phyloP scores from a whole-genome alignment of 2,113 vertebrate genomes.

The Hippocampus comes region DNA sequence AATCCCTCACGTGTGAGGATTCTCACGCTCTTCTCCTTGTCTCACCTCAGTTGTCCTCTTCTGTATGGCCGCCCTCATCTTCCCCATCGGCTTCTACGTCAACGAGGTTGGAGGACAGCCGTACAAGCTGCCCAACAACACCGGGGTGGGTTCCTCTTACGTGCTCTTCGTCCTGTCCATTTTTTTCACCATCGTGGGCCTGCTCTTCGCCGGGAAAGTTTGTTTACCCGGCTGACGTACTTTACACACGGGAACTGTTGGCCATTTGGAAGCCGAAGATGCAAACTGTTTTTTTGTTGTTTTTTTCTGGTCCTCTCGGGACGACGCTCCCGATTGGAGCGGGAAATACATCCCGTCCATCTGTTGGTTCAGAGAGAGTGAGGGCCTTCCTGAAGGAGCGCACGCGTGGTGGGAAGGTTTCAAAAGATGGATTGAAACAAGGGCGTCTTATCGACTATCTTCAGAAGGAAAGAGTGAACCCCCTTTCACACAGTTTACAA shows the following conservation, averaged over 20 bases:
- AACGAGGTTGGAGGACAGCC: slow-evolving; percentile 98
- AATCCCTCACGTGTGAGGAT: background rate
- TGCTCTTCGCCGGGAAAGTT: slow-evolving; percentile 98
- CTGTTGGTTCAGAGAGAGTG: slow-evolving; percentile 7
- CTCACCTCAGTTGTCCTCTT: slow-evolving; percentile 83
- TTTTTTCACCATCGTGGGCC: slow-evolving; percentile 99
- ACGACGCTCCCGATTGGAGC: background rate
- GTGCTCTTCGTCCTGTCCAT: slow-evolving; percentile 99
- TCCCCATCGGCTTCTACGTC: slow-evolving; percentile 82
- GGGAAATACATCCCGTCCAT: background rate
- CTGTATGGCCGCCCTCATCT: slow-evolving; percentile 99
- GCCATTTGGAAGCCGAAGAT: background rate
- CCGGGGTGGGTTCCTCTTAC: slow-evolving; percentile 96
- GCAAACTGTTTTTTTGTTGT: background rate
- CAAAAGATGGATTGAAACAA: slow-evolving; percentile 2
- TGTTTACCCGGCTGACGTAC: slow-evolving; percentile 92
- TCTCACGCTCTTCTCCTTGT: slow-evolving; percentile 1
- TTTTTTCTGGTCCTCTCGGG: background rate
- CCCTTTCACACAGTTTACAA: background rate
- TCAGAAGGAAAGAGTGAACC: background rate
- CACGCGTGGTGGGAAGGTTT: background rate
- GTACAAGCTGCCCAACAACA: slow-evolving; percentile 99
- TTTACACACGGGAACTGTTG: background rate
- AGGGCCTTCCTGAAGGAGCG: background rate
- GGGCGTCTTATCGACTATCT: background rate